A percentile compares a stretch with the other conserved stretches of the same genome.
phyloP scores from a whole-genome alignment of 2,888 invertebrate species.

The Dicyrtomina minuta region DNA sequence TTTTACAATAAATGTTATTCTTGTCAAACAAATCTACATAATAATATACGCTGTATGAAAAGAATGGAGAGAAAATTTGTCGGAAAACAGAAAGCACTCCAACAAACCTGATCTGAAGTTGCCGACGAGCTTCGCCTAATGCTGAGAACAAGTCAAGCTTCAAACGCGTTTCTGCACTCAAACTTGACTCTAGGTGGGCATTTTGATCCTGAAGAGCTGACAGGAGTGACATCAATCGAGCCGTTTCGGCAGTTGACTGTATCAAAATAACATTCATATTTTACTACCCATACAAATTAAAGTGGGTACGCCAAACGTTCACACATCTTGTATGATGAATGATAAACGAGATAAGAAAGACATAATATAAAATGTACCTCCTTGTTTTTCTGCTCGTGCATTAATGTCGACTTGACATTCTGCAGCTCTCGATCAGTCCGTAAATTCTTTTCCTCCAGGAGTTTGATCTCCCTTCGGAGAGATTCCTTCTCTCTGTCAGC shows the following conservation, averaged over 20 bases:
- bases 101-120: constrained; percentile 60
- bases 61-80: background rate
- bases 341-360: background rate
- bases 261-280: constrained; percentile 1
- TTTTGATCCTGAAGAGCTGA: constrained; percentile 87
- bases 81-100: background rate
- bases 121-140: constrained; percentile 89
- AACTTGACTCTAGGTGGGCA: constrained; percentile 84
- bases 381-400: constrained; percentile 53
- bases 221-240: constrained; percentile 76
- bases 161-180: constrained; percentile 94
- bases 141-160: constrained; percentile 98
- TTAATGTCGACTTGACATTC: constrained; percentile 52
- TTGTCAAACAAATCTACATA: background rate
- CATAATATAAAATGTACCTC: constrained; percentile 38
- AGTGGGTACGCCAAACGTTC: background rate
- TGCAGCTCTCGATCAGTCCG: constrained; percentile 52
- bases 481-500: constrained; percentile 52
- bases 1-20: background rate
- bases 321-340: too few relatives aligned
- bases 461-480: constrained; percentile 49
- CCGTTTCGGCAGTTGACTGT: constrained; percentile 61
- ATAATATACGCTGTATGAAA: background rate
- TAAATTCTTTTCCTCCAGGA: constrained; percentile 49
- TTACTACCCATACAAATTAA: background rate